These are phyloP conservation scores for Hippopotamyrus pictus DNA, from an alignment of 2,797 vertebrate genomes.

Conservation along the genomic window DNA sequence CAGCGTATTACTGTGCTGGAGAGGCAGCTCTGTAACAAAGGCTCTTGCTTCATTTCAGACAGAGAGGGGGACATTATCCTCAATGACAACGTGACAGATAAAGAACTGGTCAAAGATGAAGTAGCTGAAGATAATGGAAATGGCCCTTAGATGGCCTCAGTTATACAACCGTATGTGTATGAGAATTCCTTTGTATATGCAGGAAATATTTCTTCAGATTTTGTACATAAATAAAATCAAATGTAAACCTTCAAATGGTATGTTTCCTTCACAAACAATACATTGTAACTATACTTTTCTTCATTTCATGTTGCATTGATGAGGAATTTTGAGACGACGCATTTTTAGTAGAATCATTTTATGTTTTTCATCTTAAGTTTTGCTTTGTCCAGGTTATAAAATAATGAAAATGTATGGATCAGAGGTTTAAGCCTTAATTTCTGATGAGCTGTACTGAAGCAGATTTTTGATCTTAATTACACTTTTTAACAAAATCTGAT, in stretches of 20 bases:
- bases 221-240: not conserved
- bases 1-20: slow-evolving; percentile 77
- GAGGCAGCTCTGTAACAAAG: not conserved
- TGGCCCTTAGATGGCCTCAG: not conserved
- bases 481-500: not conserved
- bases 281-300: not conserved
- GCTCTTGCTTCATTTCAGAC: not conserved
- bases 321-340: not conserved
- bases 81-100: not conserved
- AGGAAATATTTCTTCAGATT: not conserved
- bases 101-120: not conserved
- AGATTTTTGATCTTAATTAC: not conserved
- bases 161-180: not conserved
- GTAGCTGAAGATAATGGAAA: not conserved
- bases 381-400: not conserved
- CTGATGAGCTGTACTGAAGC: not conserved
- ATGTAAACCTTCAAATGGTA: not conserved
- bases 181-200: not conserved
- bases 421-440: not conserved
- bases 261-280: not conserved
- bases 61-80: not conserved
- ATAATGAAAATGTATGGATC: not conserved
- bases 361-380: not conserved
- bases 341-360: not conserved
- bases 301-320: not conserved